phyloP scores from a whole-genome alignment of 2,797 vertebrate genomes.

The Sus cebifrons region DNA sequence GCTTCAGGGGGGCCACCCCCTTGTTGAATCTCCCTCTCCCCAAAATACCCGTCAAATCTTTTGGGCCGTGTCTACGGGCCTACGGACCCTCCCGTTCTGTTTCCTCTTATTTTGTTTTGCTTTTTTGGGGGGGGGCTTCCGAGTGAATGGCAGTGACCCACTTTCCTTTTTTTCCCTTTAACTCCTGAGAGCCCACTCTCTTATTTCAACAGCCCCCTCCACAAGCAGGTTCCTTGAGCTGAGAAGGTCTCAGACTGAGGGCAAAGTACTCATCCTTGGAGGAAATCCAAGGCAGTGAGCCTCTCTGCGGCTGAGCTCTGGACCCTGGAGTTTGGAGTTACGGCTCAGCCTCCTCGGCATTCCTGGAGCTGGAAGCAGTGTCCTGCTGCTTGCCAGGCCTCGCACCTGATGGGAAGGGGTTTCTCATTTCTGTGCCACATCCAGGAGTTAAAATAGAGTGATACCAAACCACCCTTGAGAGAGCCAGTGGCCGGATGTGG shows the following conservation, averaged over 20 bases:
- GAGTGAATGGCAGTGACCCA: not conserved
- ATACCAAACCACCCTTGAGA: not conserved
- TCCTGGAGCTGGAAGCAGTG: conserved; percentile 9
- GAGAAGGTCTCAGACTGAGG: not conserved
- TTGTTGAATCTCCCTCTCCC: not conserved
- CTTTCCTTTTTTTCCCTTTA: not conserved
- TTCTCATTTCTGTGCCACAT: conserved; percentile 47
- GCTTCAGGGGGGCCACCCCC: not conserved
- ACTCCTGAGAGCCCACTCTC: not conserved
- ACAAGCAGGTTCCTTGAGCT: not conserved
- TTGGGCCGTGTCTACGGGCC: not conserved
- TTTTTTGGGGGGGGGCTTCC: not conserved
- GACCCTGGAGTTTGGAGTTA: not conserved
- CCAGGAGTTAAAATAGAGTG: conserved; percentile 76
- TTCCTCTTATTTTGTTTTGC: not conserved
- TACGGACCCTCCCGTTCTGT: not conserved
- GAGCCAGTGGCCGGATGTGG: conserved; percentile 54
- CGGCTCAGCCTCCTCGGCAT: not conserved
- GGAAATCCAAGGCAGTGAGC: conserved; percentile 25
- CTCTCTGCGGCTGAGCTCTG: not conserved
- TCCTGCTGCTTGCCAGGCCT: conserved; percentile 14
- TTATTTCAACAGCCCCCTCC: not conserved
- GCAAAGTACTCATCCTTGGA: not conserved
- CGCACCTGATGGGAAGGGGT: conserved; percentile 45
- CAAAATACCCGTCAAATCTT: not conserved